Evolutionary conservation across 2,888 invertebrate genomes (phyloP).

Genomic region (Mycalesis mineus): DNA sequence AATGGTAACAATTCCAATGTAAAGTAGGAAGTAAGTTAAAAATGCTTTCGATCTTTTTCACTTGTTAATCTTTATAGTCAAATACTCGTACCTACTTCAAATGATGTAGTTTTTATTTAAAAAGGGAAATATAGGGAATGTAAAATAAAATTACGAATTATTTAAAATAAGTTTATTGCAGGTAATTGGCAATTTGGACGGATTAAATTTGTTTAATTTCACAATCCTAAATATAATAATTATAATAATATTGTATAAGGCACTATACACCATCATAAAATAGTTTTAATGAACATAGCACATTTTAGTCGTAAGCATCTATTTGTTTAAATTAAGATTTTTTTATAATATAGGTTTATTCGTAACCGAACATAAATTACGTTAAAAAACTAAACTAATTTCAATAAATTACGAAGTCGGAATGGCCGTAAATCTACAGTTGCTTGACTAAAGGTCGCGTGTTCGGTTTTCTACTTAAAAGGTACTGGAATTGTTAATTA

Average conservation of each 20-base stretch:
- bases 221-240: conserved; percentile 45
- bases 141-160: conserved; percentile 2
- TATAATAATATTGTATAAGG: conserved; percentile 53
- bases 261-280: conserved; percentile 55
- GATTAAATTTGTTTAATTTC: conserved; percentile 47
- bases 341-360: conserved; percentile 69
- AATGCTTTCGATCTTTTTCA: too few species aligned
- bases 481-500: conserved; percentile 71
- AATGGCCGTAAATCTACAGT: conserved; percentile 77
- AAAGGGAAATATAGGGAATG: too few species aligned
- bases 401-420: conserved; percentile 78
- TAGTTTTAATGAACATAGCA: conserved; percentile 56
- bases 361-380: conserved; percentile 66
- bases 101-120: too few species aligned
- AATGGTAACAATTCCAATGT: neutral
- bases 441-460: conserved; percentile 76
- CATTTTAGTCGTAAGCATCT: conserved; percentile 57
- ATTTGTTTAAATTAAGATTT: conserved; percentile 59
- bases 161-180: conserved; percentile 62
- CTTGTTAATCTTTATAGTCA: too few species aligned
- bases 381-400: conserved; percentile 59
- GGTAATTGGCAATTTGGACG: conserved; percentile 66
- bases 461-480: conserved; percentile 76
- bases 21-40: too few species aligned
- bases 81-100: too few species aligned